phyloP scores from a whole-genome alignment of 2,888 invertebrate species.

The Clistopyga incitator region DNA sequence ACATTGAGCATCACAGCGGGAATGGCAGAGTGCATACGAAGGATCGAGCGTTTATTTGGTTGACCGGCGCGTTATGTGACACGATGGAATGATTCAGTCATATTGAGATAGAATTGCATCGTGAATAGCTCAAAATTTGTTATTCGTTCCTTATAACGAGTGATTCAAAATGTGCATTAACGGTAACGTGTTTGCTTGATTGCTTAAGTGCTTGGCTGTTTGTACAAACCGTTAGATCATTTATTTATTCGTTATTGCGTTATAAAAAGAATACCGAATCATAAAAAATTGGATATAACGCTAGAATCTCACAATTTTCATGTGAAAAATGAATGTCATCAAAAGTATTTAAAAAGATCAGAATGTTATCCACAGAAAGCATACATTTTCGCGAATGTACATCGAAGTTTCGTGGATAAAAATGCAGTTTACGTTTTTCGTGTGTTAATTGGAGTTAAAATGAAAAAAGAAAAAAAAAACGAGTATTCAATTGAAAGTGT shows the following conservation, averaged over 20 bases:
- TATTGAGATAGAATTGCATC: neutral
- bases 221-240: neutral
- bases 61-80: neutral
- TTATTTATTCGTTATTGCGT: neutral
- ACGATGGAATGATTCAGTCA: neutral
- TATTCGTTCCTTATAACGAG: neutral
- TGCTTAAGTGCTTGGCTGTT: neutral
- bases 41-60: neutral
- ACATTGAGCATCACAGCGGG: neutral
- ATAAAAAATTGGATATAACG: neutral
- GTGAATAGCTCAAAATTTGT: neutral
- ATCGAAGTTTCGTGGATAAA: neutral
- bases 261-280: neutral
- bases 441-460: no score
- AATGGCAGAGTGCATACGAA: neutral
- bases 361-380: neutral
- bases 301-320: neutral
- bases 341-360: neutral
- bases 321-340: neutral
- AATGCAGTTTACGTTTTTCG: neutral
- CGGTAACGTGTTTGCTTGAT: slow-evolving; percentile 21
- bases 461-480: no score
- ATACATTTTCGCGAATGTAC: neutral
- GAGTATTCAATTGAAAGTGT: neutral
- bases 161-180: neutral